Evolutionary conservation across 1,140 invertebrate species (phyloP).

Genomic region (Asobara japonica): DNA sequence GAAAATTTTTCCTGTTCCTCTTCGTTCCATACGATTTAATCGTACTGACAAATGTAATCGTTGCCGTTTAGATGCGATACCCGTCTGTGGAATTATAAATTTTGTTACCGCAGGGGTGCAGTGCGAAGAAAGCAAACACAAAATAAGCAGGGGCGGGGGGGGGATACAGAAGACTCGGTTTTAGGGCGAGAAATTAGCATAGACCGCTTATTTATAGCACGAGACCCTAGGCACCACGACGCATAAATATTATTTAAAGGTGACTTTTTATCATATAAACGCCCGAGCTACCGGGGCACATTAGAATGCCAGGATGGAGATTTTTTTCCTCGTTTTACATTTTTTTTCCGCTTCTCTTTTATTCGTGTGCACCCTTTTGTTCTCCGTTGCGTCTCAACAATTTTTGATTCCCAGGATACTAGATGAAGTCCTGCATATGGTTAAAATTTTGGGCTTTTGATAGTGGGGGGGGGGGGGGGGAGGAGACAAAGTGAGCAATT

Average conservation of each 20-base stretch:
- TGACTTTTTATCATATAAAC: constrained; percentile 45
- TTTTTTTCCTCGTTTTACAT: constrained; percentile 16
- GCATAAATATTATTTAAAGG: constrained; percentile 45
- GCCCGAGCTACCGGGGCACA: constrained; percentile 33
- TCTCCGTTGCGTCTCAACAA: too few species aligned
- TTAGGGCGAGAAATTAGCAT: constrained; percentile 38
- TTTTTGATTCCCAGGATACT: too few species aligned
- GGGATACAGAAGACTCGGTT: constrained; percentile 1
- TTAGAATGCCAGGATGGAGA: constrained; percentile 35
- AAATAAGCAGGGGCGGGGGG: constrained; percentile 11
- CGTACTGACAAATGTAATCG: too few species aligned
- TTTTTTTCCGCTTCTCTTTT: constrained; percentile 8
- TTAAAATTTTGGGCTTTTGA: too few species aligned
- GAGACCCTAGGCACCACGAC: constrained; percentile 31
- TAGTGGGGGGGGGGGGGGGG: too few species aligned
- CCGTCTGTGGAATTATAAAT: too few species aligned
- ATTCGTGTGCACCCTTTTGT: not conserved
- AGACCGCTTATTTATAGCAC: constrained; percentile 41
- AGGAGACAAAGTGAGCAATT: too few species aligned
- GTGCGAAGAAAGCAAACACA: constrained; percentile 9
- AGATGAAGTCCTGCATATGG: too few species aligned
- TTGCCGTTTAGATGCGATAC: too few species aligned
- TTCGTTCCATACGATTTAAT: too few species aligned
- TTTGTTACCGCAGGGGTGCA: too few species aligned
- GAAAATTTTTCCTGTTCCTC: too few species aligned